Conservation (phyloP, 1,140 invertebrate species). For the Drosophila eugracilis region DNA sequence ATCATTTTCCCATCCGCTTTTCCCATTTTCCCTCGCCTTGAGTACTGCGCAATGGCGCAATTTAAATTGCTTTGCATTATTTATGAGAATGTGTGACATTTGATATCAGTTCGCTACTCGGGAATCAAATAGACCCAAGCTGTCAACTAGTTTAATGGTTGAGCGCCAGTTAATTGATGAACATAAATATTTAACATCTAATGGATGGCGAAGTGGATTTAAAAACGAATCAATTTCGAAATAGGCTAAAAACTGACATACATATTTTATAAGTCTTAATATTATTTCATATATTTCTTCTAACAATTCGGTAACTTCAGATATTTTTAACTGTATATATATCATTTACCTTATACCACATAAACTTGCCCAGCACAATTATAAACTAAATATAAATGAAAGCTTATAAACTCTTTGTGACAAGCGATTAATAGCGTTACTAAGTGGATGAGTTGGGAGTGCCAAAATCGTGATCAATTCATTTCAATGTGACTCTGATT, state of each 20-base stretch:
- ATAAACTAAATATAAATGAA: neutral
- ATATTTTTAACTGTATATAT: neutral
- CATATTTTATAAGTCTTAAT: neutral
- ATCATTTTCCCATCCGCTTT: constrained; percentile 1
- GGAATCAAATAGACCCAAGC: constrained; percentile 1
- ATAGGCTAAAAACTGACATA: neutral
- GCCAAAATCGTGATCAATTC: constrained; percentile 3
- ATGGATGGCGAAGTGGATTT: constrained; percentile 1
- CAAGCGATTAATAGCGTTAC: neutral
- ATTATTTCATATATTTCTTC: too few species aligned
- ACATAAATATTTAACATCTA: constrained; percentile 7
- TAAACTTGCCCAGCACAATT: neutral
- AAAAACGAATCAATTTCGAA: constrained; percentile 1
- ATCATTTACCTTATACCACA: neutral
- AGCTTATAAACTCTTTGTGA: neutral
- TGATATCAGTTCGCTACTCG: constrained; percentile 12
- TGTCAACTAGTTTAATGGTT: constrained; percentile 7
- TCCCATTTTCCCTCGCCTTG: neutral
- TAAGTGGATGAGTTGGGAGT: neutral
- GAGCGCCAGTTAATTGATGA: constrained; percentile 13
- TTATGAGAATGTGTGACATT: constrained; percentile 6
- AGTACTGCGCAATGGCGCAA: constrained; percentile 11
- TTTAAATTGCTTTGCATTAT: constrained; percentile 31
- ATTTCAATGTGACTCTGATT: neutral
- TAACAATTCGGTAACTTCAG: neutral